Conservation (phyloP, 2,797 vertebrate species). For the Graptemys geographica region DNA sequence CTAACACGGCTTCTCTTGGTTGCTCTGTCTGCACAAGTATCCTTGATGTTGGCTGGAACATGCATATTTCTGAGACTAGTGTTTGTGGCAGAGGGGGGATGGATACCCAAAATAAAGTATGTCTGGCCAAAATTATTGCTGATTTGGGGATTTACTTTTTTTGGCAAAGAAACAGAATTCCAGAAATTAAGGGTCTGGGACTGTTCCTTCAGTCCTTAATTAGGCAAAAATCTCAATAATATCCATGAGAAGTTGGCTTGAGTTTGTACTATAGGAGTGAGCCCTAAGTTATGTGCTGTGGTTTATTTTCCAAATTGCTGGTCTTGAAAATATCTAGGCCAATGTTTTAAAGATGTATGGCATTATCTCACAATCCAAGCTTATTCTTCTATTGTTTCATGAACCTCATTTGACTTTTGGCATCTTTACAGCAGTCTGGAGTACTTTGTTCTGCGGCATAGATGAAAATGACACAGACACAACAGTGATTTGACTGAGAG, state of each 20-base stretch:
- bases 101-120: neutral
- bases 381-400: neutral
- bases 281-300: neutral
- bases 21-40: neutral
- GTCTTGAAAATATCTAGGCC: neutral
- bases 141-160: neutral
- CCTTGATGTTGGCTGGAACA: neutral
- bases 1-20: neutral
- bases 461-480: neutral
- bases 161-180: too few species aligned
- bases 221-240: rapidly evolving
- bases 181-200: neutral
- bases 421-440: neutral
- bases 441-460: rapidly evolving
- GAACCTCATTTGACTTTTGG: neutral
- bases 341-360: neutral
- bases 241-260: neutral
- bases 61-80: neutral
- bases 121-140: neutral
- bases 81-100: neutral
- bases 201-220: neutral
- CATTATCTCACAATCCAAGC: neutral
- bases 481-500: constrained; percentile 7
- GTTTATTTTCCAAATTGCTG: neutral
- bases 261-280: neutral